Percentiles rank a stretch among this genome's conserved stretches.
These are phyloP conservation scores for Wasmannia auropunctata DNA, from an alignment of 1,140 invertebrate species.

Conservation along the genomic window DNA sequence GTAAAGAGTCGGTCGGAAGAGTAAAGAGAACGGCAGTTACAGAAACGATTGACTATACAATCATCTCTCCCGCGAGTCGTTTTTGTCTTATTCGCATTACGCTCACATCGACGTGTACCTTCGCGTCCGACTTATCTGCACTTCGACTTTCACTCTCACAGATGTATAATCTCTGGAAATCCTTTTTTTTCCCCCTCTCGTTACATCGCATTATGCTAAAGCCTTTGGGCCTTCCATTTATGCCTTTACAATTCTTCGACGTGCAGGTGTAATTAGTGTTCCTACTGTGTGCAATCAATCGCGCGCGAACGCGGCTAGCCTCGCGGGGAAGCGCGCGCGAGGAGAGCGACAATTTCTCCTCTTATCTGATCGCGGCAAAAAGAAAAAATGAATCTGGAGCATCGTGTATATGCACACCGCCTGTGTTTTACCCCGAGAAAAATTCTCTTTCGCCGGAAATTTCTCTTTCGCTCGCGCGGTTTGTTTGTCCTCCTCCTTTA, in stretches of 20 bases:
- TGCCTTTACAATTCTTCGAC: not conserved
- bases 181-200: not conserved
- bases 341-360: constrained; percentile 50
- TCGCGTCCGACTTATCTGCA: not conserved
- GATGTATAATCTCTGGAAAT: constrained; percentile 1
- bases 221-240: not conserved
- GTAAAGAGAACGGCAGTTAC: too few species aligned
- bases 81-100: constrained; percentile 7
- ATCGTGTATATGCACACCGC: constrained; percentile 20
- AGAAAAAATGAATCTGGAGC: constrained; percentile 51
- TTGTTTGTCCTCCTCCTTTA: constrained; percentile 7
- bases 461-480: constrained; percentile 43
- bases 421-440: constrained; percentile 29
- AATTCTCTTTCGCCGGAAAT: constrained; percentile 50
- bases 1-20: not conserved
- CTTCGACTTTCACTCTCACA: constrained; percentile 15
- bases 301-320: not conserved
- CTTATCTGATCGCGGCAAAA: constrained; percentile 58
- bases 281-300: not conserved
- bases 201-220: not conserved
- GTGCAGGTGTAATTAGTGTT: constrained; percentile 16
- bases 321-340: not conserved
- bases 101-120: not conserved
- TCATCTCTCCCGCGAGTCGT: not conserved
- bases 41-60: not conserved